Base-by-base conservation (phyloP, 2,888 invertebrate genomes). In the Brassicogethes aeneus region DNA sequence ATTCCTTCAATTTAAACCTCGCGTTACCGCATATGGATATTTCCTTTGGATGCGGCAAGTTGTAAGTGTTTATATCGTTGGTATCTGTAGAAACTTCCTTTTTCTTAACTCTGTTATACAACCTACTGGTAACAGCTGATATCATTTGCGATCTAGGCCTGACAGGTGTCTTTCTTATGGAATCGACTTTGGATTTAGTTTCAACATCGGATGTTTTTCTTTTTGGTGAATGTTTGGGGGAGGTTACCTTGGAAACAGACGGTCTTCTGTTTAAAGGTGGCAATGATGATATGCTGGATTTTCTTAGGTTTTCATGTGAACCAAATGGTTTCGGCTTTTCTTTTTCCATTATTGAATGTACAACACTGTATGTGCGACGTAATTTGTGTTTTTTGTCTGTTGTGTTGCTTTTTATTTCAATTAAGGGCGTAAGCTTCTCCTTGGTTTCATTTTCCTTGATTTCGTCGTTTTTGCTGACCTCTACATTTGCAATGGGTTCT, bases 101-200 rank as follows among this genome's bases (percentile, higher is more conserved):
- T 69, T 74, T 69, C 67, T 77, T 67, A 60, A 72, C 62, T 71
- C 77, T 79, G 1, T 76, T 72, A 57, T 82, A 83, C 10, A 83
- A 64, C 51, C 82, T 69, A 51, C 77, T 76, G 2, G 83, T 83
- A 2, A 83, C 83, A 0, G 81, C 80, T 2, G 82, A 80, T 2
- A 83, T 80, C 37, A 82, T 81, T 63, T 81, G 79, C 14, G 81
- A 77, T 54, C 81, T 68, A 2, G 64, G 63, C 57, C 77, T 76
- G 32, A 70, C 47, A 16, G 60, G 53, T 37, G 41, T 61, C 45
- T 54, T 61, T 31, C 55, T 53, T 15, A 51, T 55, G 13, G 58
- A 57, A 37, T 59, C 60, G 5, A 61, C 56, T 48, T 56, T 61
- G 8, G 59, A 42, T 45, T 55, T 57, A 13, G 56, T 44, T 45